Evolutionary conservation across 1,140 invertebrate species (phyloP).

Genomic region (Oncopodura yosiiana): DNA sequence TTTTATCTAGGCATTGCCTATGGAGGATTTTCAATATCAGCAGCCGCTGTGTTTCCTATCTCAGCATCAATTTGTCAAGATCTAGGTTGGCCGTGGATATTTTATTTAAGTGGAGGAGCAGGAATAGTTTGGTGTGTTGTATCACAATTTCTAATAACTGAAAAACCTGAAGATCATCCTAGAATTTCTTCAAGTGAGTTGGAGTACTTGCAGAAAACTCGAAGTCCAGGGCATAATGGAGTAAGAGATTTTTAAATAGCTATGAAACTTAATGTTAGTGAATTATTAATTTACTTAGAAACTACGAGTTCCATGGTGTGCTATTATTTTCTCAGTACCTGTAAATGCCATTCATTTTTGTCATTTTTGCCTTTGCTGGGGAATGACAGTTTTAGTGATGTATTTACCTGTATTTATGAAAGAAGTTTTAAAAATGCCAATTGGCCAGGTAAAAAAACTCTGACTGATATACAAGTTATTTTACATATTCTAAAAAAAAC

Average conservation of each 20-base stretch:
- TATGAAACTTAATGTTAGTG: background rate
- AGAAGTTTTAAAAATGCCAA: slow-evolving; percentile 48
- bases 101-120: slow-evolving; percentile 38
- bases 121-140: slow-evolving; percentile 42
- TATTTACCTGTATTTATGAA: slow-evolving; percentile 51
- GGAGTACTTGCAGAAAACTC: slow-evolving; percentile 39
- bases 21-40: slow-evolving; percentile 40
- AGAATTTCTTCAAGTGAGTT: slow-evolving; percentile 44
- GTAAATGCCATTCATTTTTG: slow-evolving; percentile 48
- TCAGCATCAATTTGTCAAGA: slow-evolving; percentile 40
- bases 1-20: slow-evolving; percentile 41
- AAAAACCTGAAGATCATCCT: slow-evolving; percentile 45
- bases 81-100: slow-evolving; percentile 43
- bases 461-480: background rate
- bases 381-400: slow-evolving; percentile 50
- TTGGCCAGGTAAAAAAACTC: slow-evolving; percentile 41
- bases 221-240: slow-evolving; percentile 8
- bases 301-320: slow-evolving; percentile 42
- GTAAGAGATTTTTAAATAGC: too few species aligned
- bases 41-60: slow-evolving; percentile 40
- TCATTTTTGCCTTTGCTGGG: slow-evolving; percentile 53
- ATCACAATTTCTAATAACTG: slow-evolving; percentile 42
- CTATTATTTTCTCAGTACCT: slow-evolving; percentile 46
- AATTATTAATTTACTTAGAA: slow-evolving; percentile 4
- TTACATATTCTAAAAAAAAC: background rate